phyloP scores from a whole-genome alignment of 2,113 vertebrate species.

The Felis chaus region DNA sequence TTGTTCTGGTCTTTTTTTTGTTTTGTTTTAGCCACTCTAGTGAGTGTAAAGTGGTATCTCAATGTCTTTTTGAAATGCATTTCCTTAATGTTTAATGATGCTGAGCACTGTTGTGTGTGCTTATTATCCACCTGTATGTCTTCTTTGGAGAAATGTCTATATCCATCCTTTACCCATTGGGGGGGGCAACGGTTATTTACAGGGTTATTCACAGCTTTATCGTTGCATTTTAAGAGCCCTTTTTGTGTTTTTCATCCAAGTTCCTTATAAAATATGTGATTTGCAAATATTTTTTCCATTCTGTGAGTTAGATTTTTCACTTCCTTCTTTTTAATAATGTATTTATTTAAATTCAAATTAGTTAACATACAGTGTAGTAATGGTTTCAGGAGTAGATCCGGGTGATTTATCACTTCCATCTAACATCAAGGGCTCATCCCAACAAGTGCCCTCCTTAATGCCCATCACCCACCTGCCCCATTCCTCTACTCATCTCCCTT shows the following conservation, averaged over 20 bases:
- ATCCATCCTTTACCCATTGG: neutral
- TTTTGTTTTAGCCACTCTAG: neutral
- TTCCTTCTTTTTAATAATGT: no score
- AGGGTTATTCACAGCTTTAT: neutral
- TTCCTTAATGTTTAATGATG: neutral
- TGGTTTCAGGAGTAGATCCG: no score
- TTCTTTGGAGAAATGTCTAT: neutral
- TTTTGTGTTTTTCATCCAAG: neutral
- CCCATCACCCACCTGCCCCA: no score
- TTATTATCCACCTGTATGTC: neutral
- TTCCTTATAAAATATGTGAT: neutral
- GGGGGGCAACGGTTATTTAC: neutral
- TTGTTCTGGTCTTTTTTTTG: neutral
- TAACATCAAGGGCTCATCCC: no score
- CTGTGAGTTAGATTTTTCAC: neutral
- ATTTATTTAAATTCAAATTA: no score
- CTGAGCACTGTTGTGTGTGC: neutral
- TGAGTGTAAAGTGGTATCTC: neutral
- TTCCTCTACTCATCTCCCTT: no score
- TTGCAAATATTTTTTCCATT: neutral
- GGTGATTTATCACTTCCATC: no score
- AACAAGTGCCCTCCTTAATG: no score
- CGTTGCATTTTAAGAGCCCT: neutral
- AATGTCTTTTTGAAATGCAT: neutral
- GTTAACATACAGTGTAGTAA: no score